Evolutionary conservation across 2,888 invertebrate species (phyloP).

Genomic region (Andrena flavipes): DNA sequence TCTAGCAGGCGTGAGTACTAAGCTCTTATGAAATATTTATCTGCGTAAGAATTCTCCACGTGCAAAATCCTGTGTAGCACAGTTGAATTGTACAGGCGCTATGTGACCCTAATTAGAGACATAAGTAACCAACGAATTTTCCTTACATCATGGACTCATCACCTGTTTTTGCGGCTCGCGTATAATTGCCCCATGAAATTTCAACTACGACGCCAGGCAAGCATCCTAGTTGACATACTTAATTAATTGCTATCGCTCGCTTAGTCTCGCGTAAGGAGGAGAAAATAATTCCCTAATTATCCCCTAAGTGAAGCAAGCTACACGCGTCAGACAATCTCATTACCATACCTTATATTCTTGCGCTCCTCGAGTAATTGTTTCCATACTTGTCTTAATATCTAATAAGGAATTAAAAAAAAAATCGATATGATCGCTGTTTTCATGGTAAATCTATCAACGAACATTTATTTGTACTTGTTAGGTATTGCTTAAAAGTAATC

Average conservation of each 20-base stretch:
- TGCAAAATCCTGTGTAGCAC: background rate
- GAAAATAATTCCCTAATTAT: slow-evolving; percentile 19
- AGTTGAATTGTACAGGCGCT: background rate
- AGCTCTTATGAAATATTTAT: slow-evolving; percentile 35
- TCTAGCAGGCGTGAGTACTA: slow-evolving; percentile 28
- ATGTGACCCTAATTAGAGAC: slow-evolving; percentile 31
- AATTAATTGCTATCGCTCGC: slow-evolving; percentile 17
- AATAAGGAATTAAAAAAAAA: no score
- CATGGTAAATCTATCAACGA: no score
- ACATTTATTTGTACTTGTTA: no score
- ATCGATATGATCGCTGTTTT: no score
- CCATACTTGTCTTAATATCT: background rate
- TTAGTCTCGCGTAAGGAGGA: background rate
- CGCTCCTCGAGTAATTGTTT: background rate
- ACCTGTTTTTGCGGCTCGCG: background rate
- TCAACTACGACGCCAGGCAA: background rate
- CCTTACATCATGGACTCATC: slow-evolving; percentile 12
- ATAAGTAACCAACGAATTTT: slow-evolving; percentile 38
- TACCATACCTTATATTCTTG: background rate
- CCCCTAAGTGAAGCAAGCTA: background rate
- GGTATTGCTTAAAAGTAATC: no score
- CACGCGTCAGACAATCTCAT: slow-evolving; percentile 1
- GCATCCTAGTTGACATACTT: slow-evolving; percentile 11
- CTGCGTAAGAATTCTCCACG: slow-evolving; percentile 7
- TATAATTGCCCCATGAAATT: background rate